Evolutionary conservation across 2,113 vertebrate species (phyloP).

Genomic region (Labeo rohita): DNA sequence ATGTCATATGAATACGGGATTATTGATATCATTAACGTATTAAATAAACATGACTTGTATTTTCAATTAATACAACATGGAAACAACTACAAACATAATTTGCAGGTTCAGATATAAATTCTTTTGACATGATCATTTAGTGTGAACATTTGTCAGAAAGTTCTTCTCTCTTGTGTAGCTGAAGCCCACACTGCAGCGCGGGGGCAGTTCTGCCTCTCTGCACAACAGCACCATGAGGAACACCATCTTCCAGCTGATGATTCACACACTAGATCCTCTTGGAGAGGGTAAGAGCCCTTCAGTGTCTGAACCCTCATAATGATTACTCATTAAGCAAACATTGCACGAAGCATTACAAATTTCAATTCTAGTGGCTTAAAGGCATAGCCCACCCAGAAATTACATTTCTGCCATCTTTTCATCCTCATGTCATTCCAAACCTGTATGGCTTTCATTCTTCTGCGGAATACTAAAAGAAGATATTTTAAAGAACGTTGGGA

Average conservation of each 20-base stretch:
- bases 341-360: neutral
- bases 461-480: neutral
- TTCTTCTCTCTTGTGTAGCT: slow-evolving; percentile 73
- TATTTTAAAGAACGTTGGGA: neutral
- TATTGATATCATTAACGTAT: neutral
- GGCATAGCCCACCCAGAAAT: neutral
- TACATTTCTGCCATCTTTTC: neutral
- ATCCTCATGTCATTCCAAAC: neutral
- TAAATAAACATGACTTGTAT: neutral
- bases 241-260: slow-evolving; percentile 94
- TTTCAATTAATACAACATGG: neutral
- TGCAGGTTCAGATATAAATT: neutral
- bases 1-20: slow-evolving; percentile 26
- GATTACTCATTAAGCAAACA: slow-evolving; percentile 25
- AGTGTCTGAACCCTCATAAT: slow-evolving; percentile 39
- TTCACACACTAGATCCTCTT: slow-evolving; percentile 91
- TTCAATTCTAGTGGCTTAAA: slow-evolving; percentile 9
- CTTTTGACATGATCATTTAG: neutral
- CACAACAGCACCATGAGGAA: slow-evolving; percentile 93
- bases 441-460: neutral
- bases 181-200: slow-evolving; percentile 82
- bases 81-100: neutral
- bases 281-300: slow-evolving; percentile 84
- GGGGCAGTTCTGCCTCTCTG: slow-evolving; percentile 88
- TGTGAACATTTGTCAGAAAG: slow-evolving; percentile 13